Conservation (phyloP, 2,113 vertebrate species). For the Macrotus californicus region DNA sequence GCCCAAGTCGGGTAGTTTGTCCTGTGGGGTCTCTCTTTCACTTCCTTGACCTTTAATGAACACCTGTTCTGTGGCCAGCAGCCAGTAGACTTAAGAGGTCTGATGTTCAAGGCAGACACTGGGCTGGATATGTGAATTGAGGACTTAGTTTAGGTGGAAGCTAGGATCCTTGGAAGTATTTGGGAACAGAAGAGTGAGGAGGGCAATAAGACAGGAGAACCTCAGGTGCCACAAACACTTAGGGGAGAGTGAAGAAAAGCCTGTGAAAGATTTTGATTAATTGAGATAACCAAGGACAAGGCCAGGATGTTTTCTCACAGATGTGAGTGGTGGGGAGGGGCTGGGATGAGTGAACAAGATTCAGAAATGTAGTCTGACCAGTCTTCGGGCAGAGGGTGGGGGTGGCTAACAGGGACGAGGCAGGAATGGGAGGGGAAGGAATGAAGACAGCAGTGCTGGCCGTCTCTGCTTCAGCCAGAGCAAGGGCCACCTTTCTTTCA, state of each 20-base stretch:
- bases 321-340: background rate
- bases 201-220: background rate
- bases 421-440: background rate
- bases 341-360: background rate
- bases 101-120: background rate
- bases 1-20: background rate
- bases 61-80: background rate
- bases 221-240: background rate
- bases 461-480: background rate
- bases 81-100: background rate
- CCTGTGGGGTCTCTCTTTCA: background rate
- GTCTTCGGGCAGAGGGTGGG: background rate
- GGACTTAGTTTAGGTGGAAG: background rate
- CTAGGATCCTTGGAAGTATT: background rate
- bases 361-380: background rate
- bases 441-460: background rate
- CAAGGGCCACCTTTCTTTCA: background rate
- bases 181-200: background rate
- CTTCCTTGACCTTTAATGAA: background rate
- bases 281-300: background rate
- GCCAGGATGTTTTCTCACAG: background rate
- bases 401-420: background rate
- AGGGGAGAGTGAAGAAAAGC: background rate
- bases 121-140: background rate
- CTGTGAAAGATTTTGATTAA: background rate